Evolutionary conservation across 2,888 invertebrate genomes (phyloP).

Genomic region (Drosophila acutilabella): DNA sequence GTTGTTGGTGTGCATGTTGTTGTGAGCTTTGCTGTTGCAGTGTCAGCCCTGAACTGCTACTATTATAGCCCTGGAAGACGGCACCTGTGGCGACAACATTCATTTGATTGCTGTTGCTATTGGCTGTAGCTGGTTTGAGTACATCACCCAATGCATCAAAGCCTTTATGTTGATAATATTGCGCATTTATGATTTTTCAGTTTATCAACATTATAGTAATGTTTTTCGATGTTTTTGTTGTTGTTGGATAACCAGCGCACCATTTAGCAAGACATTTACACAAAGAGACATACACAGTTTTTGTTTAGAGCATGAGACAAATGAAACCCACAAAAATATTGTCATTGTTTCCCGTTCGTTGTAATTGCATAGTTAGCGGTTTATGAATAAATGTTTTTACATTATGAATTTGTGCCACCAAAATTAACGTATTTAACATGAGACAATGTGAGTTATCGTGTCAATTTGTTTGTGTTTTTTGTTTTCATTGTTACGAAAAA

Average conservation of each 20-base stretch:
- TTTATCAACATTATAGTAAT: slow-evolving; percentile 32
- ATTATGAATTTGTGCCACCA: slow-evolving; percentile 82
- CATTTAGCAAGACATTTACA: slow-evolving; percentile 74
- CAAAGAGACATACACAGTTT: slow-evolving; percentile 73
- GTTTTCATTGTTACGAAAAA: slow-evolving; percentile 67
- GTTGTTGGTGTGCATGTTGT: slow-evolving; percentile 76
- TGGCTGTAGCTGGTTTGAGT: slow-evolving; percentile 87
- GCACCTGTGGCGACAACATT: slow-evolving; percentile 84
- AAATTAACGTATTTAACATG: slow-evolving; percentile 68
- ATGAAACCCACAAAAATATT: slow-evolving; percentile 67
- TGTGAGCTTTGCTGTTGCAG: slow-evolving; percentile 72
- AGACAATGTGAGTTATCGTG: slow-evolving; percentile 57
- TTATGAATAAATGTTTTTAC: slow-evolving; percentile 35
- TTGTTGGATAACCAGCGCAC: slow-evolving; percentile 66
- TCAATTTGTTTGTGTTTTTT: slow-evolving; percentile 61
- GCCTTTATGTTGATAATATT: slow-evolving; percentile 84
- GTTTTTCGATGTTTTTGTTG: slow-evolving; percentile 36
- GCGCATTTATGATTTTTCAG: slow-evolving; percentile 27
- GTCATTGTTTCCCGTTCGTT: slow-evolving; percentile 32
- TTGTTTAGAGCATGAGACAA: slow-evolving; percentile 57
- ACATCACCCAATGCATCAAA: slow-evolving; percentile 92
- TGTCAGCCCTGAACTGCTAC: slow-evolving; percentile 57
- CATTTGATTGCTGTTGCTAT: slow-evolving; percentile 79
- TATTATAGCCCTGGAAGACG: slow-evolving; percentile 60
- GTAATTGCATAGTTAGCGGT: slow-evolving; percentile 18